Conservation (phyloP, 1,140 invertebrate species). For the Hylyphantes graminicola region DNA sequence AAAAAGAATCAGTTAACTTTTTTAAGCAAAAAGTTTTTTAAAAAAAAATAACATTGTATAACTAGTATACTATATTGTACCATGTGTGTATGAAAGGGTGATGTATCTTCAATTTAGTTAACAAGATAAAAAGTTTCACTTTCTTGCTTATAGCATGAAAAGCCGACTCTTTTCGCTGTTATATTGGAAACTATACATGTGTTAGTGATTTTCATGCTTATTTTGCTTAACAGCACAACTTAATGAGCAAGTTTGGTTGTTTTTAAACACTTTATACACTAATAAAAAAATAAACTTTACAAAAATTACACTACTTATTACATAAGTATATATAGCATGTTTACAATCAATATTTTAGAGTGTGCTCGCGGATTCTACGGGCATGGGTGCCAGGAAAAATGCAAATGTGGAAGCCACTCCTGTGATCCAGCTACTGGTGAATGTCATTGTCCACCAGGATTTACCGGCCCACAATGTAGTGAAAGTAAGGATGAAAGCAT, state of each 20-base stretch:
- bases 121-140: too few relatives aligned
- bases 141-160: too few relatives aligned
- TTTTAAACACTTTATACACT: too few relatives aligned
- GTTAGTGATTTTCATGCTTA: background rate
- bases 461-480: conserved; percentile 82
- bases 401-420: conserved; percentile 76
- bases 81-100: too few relatives aligned
- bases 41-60: too few relatives aligned
- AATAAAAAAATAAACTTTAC: background rate
- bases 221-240: background rate
- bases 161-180: background rate
- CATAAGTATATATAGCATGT: background rate
- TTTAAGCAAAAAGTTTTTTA: too few relatives aligned
- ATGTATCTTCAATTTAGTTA: too few relatives aligned
- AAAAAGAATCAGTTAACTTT: background rate
- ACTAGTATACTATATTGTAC: too few relatives aligned
- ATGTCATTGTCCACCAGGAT: conserved; percentile 90
- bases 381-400: conserved; percentile 76
- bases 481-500: conserved; percentile 64
- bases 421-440: conserved; percentile 87
- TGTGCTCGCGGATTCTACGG: conserved; percentile 60
- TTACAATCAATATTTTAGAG: conserved; percentile 20
- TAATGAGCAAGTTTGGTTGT: too few relatives aligned
- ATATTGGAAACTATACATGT: background rate
- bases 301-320: background rate